phyloP scores from a whole-genome alignment of 2,888 invertebrate genomes.

The Lepidonotus clava region DNA sequence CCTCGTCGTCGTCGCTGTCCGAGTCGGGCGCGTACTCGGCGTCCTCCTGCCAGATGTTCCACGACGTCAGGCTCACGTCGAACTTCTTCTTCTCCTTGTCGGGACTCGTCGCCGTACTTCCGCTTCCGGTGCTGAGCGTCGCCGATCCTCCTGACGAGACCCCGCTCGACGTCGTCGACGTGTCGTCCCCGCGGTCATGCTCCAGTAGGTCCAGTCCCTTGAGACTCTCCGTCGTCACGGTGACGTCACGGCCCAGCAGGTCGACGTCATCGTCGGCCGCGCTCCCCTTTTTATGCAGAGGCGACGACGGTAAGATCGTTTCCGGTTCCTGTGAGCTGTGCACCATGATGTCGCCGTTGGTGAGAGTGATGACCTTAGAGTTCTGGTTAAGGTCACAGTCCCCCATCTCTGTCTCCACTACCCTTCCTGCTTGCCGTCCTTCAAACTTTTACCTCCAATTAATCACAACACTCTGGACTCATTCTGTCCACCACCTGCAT shows the following conservation, averaged over 20 bases:
- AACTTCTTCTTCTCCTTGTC: conserved; percentile 7
- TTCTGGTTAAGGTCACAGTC: not conserved
- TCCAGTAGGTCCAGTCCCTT: not conserved
- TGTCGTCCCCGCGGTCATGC: conserved; percentile 13
- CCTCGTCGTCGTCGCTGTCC: conserved; percentile 1
- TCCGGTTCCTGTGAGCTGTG: conserved; percentile 10
- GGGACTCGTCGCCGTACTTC: not conserved
- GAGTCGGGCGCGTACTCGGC: not conserved
- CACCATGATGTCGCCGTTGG: not conserved
- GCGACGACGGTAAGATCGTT: not conserved
- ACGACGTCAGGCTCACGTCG: conserved; percentile 22
- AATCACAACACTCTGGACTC: no score
- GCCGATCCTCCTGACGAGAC: conserved; percentile 15
- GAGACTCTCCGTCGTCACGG: not conserved
- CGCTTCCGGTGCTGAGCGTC: not conserved
- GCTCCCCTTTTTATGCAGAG: not conserved
- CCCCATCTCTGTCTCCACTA: not conserved
- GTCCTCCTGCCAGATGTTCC: conserved; percentile 47
- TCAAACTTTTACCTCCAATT: not conserved
- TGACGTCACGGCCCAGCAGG: no score
- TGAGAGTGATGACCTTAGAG: not conserved
- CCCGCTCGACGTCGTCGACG: conserved; percentile 20
- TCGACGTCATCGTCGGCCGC: not conserved
- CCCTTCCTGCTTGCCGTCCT: not conserved
- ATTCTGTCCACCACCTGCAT: no score